Base-by-base conservation (phyloP, 2,888 invertebrate species). In the Erebia aethiops region DNA sequence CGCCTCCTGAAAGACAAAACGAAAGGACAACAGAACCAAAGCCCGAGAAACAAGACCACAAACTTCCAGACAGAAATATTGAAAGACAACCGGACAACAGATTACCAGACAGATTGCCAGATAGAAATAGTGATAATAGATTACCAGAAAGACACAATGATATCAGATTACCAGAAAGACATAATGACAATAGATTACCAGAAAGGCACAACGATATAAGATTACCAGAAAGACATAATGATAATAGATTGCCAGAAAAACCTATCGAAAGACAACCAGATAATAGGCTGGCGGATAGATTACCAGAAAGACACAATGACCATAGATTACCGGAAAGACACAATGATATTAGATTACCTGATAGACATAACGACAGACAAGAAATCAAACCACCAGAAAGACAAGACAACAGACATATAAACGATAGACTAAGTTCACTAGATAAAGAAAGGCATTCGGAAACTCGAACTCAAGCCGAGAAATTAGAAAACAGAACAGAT, bases 1-100 rank as follows among this genome's bases (percentile, higher is more conserved):
- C 92, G 0, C 93, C 92, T 1, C 87, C 89, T 21, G 91, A 90
- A 72, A 74, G 82, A 43, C 79, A 79, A 4, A 65, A 14, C 11
- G 66, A 71, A 7, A 71, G 61, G 58, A 49, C 73, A 10, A 77
- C 78, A 56, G 81, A 81, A 49, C 75, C 75, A 54, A 77, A 77
- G 74, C 74, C 64, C 1, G 60, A 71, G 21, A 77, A 80, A 52
- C 61, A 56, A 43, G 65, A 65, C 21, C 52, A 65, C 18, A 65
- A 56, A 65, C 13, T 56, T 41, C 65, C 66, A 58, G 61, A 65
- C 18, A 65, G 64, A 67, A n/a, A n/a, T n/a, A 43, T 11, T 16
- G 61, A 58, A 18, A 54, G 46, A 46, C 46, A 11, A 46, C 46
- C 11, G 13, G 46, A 46, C 14, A 62, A 35, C 9, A 65, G 41